phyloP scores from a whole-genome alignment of 2,888 invertebrate species.

The Physocephala rufipes region DNA sequence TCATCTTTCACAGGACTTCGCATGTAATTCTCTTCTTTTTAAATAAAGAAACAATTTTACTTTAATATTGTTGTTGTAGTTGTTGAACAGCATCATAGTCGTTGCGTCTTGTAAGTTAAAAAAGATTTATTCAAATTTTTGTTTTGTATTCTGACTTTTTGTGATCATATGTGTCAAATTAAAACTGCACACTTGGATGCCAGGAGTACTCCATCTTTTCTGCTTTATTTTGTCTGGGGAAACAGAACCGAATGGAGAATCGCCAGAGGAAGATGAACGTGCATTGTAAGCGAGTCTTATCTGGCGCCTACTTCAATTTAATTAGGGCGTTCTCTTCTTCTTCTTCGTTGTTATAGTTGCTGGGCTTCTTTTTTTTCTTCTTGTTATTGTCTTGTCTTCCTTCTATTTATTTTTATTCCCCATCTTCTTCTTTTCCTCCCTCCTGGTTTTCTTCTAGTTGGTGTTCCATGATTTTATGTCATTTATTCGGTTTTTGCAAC shows the following conservation, averaged over 20 bases:
- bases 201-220: not conserved
- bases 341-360: no score
- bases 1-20: not conserved
- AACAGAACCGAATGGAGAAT: not conserved
- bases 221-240: not conserved
- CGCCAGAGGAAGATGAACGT: not conserved
- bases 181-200: slow-evolving; percentile 1
- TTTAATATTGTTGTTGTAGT: no score
- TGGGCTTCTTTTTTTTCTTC: no score
- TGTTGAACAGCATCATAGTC: no score
- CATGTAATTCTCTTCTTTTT: not conserved
- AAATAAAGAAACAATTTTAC: no score
- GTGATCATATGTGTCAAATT: slow-evolving; percentile 5
- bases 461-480: slow-evolving; percentile 33
- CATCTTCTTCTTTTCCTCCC: no score
- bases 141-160: not conserved
- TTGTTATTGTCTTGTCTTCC: no score
- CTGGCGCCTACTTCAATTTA: slow-evolving; percentile 33
- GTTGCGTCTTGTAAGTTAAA: no score
- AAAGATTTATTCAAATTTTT: no score
- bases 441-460: not conserved
- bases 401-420: no score
- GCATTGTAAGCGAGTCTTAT: slow-evolving; percentile 3
- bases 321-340: slow-evolving; percentile 19
- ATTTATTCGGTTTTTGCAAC: slow-evolving; percentile 27